Evolutionary conservation across 53 echinoderm and acorn worm species (phyloP).

Genomic region (Astropecten irregularis): DNA sequence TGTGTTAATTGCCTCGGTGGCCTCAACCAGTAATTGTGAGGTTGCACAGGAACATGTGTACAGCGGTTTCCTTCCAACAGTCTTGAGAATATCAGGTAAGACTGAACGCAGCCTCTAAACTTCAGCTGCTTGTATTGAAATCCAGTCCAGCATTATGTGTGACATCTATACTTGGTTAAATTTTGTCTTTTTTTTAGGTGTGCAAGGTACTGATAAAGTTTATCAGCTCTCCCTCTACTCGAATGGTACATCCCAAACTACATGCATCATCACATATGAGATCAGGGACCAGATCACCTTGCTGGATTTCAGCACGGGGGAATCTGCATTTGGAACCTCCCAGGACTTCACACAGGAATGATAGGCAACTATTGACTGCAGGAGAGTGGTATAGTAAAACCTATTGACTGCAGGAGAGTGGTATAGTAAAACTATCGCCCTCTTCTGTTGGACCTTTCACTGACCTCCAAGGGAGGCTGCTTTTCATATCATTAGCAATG

Average conservation of each 20-base stretch:
- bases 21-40: constrained; percentile 32
- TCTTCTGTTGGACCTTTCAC: no score
- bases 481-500: no score
- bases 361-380: no score
- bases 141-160: not conserved
- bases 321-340: constrained; percentile 24
- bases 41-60: constrained; percentile 56
- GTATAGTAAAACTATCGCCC: no score
- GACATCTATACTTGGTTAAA: not conserved
- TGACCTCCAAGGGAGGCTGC: no score
- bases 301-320: constrained; percentile 68
- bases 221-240: constrained; percentile 62
- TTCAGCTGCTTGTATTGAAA: not conserved
- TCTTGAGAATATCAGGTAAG: constrained; percentile 58
- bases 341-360: constrained; percentile 37
- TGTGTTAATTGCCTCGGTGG: constrained; percentile 57
- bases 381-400: not conserved
- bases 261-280: constrained; percentile 77
- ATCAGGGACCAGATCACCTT: constrained; percentile 71
- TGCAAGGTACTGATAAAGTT: constrained; percentile 52
- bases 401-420: not conserved
- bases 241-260: constrained; percentile 46
- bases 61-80: constrained; percentile 49
- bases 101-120: not conserved
- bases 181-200: constrained; percentile 27